phyloP scores from a whole-genome alignment of 2,113 vertebrate genomes.

The Bubalus kerabau region DNA sequence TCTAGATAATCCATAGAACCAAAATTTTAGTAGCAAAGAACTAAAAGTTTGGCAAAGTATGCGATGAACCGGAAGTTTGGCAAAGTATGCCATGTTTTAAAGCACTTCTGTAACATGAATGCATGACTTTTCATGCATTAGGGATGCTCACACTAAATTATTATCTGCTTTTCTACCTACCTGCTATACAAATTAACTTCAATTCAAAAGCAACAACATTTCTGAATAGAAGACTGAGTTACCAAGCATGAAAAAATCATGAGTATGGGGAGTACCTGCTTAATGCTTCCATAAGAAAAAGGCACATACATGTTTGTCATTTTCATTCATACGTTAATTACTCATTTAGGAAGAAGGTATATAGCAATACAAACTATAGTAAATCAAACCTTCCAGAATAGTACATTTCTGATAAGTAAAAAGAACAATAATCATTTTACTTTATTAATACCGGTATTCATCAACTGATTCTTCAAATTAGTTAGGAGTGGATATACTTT shows the following conservation, averaged over 20 bases:
- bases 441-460: neutral
- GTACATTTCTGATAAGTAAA: neutral
- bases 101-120: neutral
- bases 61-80: neutral
- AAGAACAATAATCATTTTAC: neutral
- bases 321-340: neutral
- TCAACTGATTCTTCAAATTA: conserved; percentile 5
- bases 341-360: neutral
- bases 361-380: neutral
- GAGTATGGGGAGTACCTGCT: neutral
- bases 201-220: neutral
- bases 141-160: neutral
- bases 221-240: conserved; percentile 10
- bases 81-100: neutral
- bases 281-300: conserved; percentile 21
- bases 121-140: neutral
- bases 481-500: neutral
- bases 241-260: neutral
- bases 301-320: neutral
- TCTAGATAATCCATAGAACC: neutral
- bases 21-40: conserved; percentile 20
- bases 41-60: neutral
- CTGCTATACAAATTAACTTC: neutral
- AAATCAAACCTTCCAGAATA: conserved; percentile 13
- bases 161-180: neutral